Base-by-base conservation (phyloP, 2,888 invertebrate species). In the Tiliacea aurago region DNA sequence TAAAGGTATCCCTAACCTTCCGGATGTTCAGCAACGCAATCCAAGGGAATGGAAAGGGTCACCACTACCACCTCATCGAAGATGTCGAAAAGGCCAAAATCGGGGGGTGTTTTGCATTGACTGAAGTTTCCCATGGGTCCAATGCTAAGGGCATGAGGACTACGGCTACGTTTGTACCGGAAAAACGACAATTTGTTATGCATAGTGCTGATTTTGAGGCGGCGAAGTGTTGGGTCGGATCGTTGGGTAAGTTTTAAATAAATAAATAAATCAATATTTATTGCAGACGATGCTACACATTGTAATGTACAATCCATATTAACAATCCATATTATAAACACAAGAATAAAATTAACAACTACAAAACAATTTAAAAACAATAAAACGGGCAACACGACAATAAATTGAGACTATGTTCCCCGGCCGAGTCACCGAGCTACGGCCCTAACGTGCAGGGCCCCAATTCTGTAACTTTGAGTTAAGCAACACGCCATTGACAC, bases 211-310 rank as follows among this genome's bases (percentile, higher is more conserved):
- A 98, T 92, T 98, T 99, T 91, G 98, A 99, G 91, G 98, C 99
- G 0, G 98, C 98, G 7, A 99, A 99, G 94, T 98, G 98, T 91
- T 99, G 99, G 99, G 98, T 97, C 45, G 99, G 98, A 11, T 98
- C 97, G 81, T 92, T 98, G 82, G 98, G 98, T 96, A 89, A 90
- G 93, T 85, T 49, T 49, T 4, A 4, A 4, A n/a, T n/a, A n/a
- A n/a, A n/a, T n/a, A n/a, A n/a, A n/a, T n/a, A n/a, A n/a, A n/a
- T n/a, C n/a, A n/a, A n/a, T n/a, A n/a, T n/a, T n/a, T n/a, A n/a
- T n/a, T n/a, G n/a, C n/a, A n/a, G n/a, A n/a, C n/a, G n/a, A n/a
- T n/a, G n/a, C n/a, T n/a, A n/a, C n/a, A n/a, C n/a, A n/a, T n/a
- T n/a, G n/a, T n/a, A n/a, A n/a, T n/a, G n/a, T n/a, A n/a, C n/a